A percentile compares a stretch with the other conserved stretches of the same genome.
These are phyloP conservation scores for Crocidura indochinensis DNA, from an alignment of 2,797 vertebrate genomes.

Conservation along the genomic window DNA sequence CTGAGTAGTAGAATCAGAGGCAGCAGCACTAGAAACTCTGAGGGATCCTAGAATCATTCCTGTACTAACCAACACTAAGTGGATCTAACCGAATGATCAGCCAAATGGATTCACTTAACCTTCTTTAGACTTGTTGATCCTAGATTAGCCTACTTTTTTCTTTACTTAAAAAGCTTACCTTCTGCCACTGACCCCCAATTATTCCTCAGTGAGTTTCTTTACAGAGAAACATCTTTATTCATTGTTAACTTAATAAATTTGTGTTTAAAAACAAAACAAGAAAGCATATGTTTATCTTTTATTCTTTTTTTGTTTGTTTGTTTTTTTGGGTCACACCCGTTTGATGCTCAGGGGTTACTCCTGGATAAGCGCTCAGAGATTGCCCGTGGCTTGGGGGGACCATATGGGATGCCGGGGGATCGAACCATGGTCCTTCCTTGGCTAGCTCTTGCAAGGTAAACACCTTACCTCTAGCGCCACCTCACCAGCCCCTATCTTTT, in stretches of 20 bases:
- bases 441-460: too few species aligned
- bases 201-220: conserved; percentile 22
- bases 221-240: background rate
- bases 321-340: too few species aligned
- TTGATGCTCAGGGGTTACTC: too few species aligned
- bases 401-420: too few species aligned
- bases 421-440: too few species aligned
- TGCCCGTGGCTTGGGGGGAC: too few species aligned
- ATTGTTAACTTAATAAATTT: background rate
- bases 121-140: background rate
- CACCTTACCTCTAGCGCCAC: too few species aligned
- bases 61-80: background rate
- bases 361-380: too few species aligned
- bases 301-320: too few species aligned
- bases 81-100: background rate
- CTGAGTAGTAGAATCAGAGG: background rate
- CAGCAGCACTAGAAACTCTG: background rate
- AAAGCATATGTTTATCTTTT: background rate
- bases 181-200: background rate
- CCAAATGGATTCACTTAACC: background rate
- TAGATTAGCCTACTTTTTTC: conserved; percentile 11
- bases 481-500: too few species aligned
- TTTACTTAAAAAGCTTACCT: background rate
- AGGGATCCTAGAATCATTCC: background rate
- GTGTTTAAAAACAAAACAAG: background rate